A percentile compares a stretch with the other conserved stretches of the same genome.
Evolutionary conservation across 2,113 vertebrate genomes (phyloP).

Genomic region (Miniopterus natalensis): DNA sequence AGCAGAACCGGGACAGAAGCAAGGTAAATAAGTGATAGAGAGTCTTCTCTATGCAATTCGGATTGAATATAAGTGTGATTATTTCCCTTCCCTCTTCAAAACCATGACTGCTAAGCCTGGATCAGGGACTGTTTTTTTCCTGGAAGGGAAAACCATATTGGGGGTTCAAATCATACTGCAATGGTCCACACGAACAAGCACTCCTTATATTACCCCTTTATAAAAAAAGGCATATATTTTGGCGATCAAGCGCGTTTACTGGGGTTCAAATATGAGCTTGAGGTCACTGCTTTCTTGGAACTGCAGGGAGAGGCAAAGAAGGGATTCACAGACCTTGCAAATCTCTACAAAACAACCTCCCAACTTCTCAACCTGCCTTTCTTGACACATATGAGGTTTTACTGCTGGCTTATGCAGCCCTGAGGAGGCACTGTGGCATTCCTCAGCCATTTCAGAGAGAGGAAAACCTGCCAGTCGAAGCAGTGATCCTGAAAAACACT

Average conservation of each 20-base stretch:
- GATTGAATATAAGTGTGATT: background rate
- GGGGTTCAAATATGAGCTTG: background rate
- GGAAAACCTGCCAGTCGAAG: background rate
- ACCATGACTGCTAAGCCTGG: background rate
- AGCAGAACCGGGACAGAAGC: background rate
- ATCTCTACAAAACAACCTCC: background rate
- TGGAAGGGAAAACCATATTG: background rate
- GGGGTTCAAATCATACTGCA: background rate
- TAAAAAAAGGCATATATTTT: background rate
- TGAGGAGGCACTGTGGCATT: background rate
- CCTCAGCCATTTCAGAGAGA: background rate
- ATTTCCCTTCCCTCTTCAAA: background rate
- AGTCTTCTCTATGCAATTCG: background rate
- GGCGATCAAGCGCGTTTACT: background rate
- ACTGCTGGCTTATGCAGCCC: background rate
- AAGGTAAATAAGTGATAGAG: background rate
- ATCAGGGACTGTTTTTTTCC: background rate
- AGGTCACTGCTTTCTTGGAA: slow-evolving; percentile 34
- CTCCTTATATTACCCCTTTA: background rate
- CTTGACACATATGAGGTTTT: background rate
- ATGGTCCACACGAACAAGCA: background rate
- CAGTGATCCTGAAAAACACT: background rate
- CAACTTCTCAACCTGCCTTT: background rate
- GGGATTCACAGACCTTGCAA: background rate
- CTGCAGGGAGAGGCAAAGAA: background rate